phyloP scores from a whole-genome alignment of 1,140 invertebrate species.

The Hycleus phaleratus region DNA sequence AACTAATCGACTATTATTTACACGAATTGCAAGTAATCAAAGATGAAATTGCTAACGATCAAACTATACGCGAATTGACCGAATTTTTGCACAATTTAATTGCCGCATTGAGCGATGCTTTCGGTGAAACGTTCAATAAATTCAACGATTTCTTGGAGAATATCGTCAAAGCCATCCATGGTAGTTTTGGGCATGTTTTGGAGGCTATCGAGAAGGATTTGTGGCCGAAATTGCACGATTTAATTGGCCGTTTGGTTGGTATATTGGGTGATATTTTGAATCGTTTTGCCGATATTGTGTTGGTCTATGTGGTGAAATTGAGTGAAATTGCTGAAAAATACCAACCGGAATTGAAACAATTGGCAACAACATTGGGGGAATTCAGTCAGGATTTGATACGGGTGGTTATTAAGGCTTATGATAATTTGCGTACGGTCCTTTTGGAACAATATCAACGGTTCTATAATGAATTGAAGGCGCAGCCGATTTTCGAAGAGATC shows the following conservation, averaged over 20 bases:
- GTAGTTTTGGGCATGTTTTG: conserved; percentile 41
- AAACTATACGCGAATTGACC: conserved; percentile 55
- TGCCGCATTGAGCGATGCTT: conserved; percentile 41
- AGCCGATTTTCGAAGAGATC: conserved; percentile 48
- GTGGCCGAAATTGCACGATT: conserved; percentile 50
- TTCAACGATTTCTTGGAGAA: conserved; percentile 43
- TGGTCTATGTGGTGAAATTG: conserved; percentile 46
- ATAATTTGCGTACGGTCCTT: conserved; percentile 43
- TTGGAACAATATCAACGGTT: conserved; percentile 43
- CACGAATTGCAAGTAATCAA: conserved; percentile 52
- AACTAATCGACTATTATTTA: conserved; percentile 49
- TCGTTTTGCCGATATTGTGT: conserved; percentile 42
- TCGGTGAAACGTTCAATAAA: conserved; percentile 43
- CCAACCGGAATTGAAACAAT: conserved; percentile 58
- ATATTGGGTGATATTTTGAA: conserved; percentile 43
- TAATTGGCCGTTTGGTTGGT: conserved; percentile 43
- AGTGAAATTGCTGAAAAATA: conserved; percentile 50
- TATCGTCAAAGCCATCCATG: conserved; percentile 38
- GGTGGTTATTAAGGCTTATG: conserved; percentile 42
- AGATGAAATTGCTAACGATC: conserved; percentile 57
- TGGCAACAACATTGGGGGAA: conserved; percentile 43
- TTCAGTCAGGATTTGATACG: conserved; percentile 45
- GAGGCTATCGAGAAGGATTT: conserved; percentile 47
- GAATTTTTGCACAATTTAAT: conserved; percentile 52
- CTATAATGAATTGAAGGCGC: conserved; percentile 46